Evolutionary conservation across 2,888 invertebrate genomes (phyloP).

Genomic region (Sympetrum striolatum): DNA sequence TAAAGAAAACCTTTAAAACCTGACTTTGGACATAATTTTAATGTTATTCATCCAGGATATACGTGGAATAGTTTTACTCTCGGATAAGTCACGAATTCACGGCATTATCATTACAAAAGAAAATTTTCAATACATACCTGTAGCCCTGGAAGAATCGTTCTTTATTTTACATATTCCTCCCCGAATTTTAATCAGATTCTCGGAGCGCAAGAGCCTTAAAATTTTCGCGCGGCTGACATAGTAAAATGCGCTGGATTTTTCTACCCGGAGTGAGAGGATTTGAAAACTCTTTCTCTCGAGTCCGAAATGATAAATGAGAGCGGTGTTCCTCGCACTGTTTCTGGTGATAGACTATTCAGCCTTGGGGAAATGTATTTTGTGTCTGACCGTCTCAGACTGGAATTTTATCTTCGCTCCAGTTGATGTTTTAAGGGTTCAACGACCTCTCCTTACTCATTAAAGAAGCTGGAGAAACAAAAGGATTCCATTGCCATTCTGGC

Average conservation of each 20-base stretch:
- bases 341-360: background rate
- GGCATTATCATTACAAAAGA: too few species aligned
- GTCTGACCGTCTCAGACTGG: conserved; percentile 2
- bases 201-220: background rate
- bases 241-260: background rate
- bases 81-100: too few species aligned
- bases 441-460: conserved; percentile 23
- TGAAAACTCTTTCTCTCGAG: background rate
- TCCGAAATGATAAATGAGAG: conserved; percentile 15
- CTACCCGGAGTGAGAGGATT: background rate
- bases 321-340: background rate
- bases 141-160: too few species aligned
- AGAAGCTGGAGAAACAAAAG: conserved; percentile 9
- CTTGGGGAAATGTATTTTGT: background rate
- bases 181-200: background rate
- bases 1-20: too few species aligned
- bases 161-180: background rate
- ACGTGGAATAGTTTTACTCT: too few species aligned
- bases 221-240: background rate
- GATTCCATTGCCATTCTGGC: background rate
- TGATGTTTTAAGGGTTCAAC: conserved; percentile 24
- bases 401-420: background rate
- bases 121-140: too few species aligned
- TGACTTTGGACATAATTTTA: too few species aligned
- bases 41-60: too few species aligned